Conservation (phyloP, 2,888 invertebrate species). For the Anodontia alba region DNA sequence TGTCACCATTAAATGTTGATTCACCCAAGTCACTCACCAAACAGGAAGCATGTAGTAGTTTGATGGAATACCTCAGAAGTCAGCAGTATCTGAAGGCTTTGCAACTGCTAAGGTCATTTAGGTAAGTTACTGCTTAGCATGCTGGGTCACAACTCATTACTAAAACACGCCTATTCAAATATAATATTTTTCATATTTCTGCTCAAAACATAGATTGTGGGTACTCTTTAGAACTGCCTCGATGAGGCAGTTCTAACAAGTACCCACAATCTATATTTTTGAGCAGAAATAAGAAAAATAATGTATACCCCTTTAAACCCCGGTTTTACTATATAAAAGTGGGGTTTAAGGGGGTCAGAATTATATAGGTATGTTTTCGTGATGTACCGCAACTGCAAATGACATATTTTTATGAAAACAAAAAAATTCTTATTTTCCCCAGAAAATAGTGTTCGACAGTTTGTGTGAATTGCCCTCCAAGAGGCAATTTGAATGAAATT, state of each 20-base stretch:
- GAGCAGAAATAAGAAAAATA: background rate
- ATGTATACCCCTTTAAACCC: no score
- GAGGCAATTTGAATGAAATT: no score
- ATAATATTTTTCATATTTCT: background rate
- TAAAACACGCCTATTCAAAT: no score
- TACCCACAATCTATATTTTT: background rate
- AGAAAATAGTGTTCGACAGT: no score
- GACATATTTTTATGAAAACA: no score
- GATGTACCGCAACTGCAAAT: no score
- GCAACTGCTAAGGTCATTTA: slow-evolving; percentile 86
- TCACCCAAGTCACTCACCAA: slow-evolving; percentile 77
- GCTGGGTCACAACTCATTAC: no score
- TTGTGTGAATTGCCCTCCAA: no score
- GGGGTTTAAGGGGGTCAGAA: no score
- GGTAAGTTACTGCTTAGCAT: slow-evolving; percentile 60
- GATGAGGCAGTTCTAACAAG: background rate
- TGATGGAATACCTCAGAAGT: slow-evolving; percentile 87
- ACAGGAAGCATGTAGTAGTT: slow-evolving; percentile 82
- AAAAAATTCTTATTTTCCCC: no score
- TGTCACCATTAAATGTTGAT: slow-evolving; percentile 79
- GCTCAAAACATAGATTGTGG: background rate
- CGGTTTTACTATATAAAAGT: no score
- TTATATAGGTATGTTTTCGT: no score
- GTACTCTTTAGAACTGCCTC: background rate
- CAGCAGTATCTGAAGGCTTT: slow-evolving; percentile 91